Conservation (phyloP, 2,888 invertebrate species). For the Sicus ferrugineus region DNA sequence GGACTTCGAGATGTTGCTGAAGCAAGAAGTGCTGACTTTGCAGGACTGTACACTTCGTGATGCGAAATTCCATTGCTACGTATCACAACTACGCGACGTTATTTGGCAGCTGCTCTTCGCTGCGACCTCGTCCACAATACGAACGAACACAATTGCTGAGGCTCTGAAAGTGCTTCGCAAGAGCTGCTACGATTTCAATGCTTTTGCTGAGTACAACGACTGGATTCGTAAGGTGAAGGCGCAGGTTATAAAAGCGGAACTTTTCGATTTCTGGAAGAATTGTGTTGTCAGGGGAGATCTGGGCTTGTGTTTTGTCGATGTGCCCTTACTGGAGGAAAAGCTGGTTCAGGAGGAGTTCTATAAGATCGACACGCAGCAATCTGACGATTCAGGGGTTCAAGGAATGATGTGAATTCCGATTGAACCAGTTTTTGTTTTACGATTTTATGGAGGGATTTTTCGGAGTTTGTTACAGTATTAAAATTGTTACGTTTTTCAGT, state of each 20-base stretch:
- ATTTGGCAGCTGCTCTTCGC: constrained; percentile 53
- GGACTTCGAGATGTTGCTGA: constrained; percentile 68
- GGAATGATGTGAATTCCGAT: no score
- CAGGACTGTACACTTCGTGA: constrained; percentile 50
- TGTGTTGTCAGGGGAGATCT: constrained; percentile 53
- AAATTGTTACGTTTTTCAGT: no score
- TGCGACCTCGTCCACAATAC: constrained; percentile 40
- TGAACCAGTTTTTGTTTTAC: no score
- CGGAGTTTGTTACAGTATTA: no score
- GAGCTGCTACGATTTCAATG: constrained; percentile 52
- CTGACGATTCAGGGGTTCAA: no score
- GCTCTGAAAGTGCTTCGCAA: constrained; percentile 53
- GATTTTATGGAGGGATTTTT: no score
- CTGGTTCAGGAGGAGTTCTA: constrained; percentile 51
- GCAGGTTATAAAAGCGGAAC: constrained; percentile 43
- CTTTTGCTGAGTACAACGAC: constrained; percentile 55
- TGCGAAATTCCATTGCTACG: constrained; percentile 51
- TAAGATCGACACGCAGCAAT: constrained; percentile 34
- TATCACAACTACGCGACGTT: constrained; percentile 56
- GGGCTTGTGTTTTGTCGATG: constrained; percentile 53
- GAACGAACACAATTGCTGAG: constrained; percentile 51
- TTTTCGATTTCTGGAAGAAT: constrained; percentile 55
- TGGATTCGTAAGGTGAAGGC: constrained; percentile 54
- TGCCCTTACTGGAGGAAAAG: constrained; percentile 51
- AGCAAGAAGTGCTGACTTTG: constrained; percentile 55